A percentile compares a stretch with the other conserved stretches of the same genome.
Evolutionary conservation across 92 coral and sea anemone genomes (phyloP).

Genomic region (Bergia sp.): DNA sequence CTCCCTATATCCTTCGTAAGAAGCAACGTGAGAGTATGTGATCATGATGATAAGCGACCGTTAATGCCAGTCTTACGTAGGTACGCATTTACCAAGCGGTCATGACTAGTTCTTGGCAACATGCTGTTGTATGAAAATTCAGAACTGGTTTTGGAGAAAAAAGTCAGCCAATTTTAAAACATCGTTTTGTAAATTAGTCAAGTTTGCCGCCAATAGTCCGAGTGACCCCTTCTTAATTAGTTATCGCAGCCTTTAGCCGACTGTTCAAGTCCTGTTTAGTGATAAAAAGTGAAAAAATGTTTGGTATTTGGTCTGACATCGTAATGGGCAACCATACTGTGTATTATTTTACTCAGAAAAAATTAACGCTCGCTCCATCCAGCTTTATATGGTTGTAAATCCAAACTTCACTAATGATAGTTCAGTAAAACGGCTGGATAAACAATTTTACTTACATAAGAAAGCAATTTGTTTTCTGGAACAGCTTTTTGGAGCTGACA

Average conservation of each 20-base stretch:
- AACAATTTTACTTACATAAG: slow-evolving; percentile 7
- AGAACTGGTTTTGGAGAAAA: background rate
- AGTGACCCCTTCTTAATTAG: slow-evolving; percentile 28
- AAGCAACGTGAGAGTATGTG: background rate
- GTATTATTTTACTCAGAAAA: background rate
- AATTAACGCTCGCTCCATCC: background rate
- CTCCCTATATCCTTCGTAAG: background rate
- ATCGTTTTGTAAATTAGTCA: background rate
- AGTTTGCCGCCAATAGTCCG: background rate
- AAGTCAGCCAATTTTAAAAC: background rate
- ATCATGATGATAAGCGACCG: background rate
- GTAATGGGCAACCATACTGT: background rate
- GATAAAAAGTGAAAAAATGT: slow-evolving; percentile 23
- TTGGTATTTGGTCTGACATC: slow-evolving; percentile 19
- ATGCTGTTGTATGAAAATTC: background rate
- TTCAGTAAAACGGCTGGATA: background rate
- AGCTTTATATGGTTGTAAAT: background rate
- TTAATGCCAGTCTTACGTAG: background rate
- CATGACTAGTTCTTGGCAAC: background rate
- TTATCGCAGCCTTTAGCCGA: background rate
- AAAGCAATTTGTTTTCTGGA: slow-evolving; percentile 4
- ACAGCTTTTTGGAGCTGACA: slow-evolving; percentile 18
- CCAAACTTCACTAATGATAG: background rate
- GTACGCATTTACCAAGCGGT: background rate
- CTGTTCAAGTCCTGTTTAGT: slow-evolving; percentile 32